A percentile compares a stretch with the other conserved stretches of the same genome.
These are phyloP conservation scores for Chesias legatella DNA, from an alignment of 2,888 invertebrate genomes.

Conservation along the genomic window DNA sequence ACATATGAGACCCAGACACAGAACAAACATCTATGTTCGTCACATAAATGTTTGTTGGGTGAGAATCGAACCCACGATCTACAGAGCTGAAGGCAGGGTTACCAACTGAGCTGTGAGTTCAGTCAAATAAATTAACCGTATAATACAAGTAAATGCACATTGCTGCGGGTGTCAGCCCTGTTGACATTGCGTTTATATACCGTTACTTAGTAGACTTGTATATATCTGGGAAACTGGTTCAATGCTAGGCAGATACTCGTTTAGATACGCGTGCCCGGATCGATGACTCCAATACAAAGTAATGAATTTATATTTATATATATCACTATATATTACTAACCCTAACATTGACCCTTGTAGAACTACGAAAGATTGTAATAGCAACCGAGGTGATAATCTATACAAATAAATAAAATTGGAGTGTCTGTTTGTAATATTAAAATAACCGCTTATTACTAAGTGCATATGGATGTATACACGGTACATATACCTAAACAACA, in stretches of 20 bases:
- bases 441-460: too few relatives aligned
- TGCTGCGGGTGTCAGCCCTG: conserved; percentile 25
- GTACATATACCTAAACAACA: too few relatives aligned
- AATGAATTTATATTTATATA: conserved; percentile 17
- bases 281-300: conserved; percentile 26
- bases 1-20: too few relatives aligned
- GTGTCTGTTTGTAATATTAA: too few relatives aligned
- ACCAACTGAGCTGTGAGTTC: too few relatives aligned
- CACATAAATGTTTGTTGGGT: too few relatives aligned
- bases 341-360: conserved; percentile 7
- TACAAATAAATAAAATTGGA: too few relatives aligned
- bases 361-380: conserved; percentile 1
- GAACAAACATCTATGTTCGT: too few relatives aligned
- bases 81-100: too few relatives aligned
- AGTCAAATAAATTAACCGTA: conserved; percentile 2
- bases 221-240: conserved; percentile 56
- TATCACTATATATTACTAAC: conserved; percentile 22
- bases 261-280: conserved; percentile 41
- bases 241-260: conserved; percentile 53
- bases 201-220: conserved; percentile 45
- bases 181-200: conserved; percentile 32
- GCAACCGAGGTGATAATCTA: too few relatives aligned
- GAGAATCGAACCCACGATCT: too few relatives aligned
- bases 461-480: too few relatives aligned
- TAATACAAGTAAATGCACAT: conserved; percentile 14